These are phyloP conservation scores for Actinemys pallida DNA, from an alignment of 2,113 vertebrate genomes.

Conservation along the genomic window DNA sequence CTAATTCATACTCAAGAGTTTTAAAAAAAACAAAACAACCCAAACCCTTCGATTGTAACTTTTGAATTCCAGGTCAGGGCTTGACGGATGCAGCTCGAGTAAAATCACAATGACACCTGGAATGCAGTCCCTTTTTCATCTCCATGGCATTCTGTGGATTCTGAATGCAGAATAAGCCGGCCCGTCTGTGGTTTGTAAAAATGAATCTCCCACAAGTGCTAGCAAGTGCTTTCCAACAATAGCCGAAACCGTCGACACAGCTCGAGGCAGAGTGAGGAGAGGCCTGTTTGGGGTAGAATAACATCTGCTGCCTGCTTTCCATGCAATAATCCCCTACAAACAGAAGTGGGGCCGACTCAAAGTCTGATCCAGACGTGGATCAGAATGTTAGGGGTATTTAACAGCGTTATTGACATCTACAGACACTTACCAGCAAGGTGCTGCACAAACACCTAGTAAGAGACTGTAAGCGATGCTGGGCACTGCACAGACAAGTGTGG, in stretches of 20 bases:
- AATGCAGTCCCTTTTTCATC: slow-evolving; percentile 44
- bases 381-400: not conserved
- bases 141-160: slow-evolving; percentile 24
- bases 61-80: slow-evolving; percentile 57
- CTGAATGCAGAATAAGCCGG: slow-evolving; percentile 55
- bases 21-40: not conserved
- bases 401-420: fast-evolving
- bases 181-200: slow-evolving; percentile 60
- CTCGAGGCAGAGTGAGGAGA: slow-evolving; percentile 1
- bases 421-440: not conserved
- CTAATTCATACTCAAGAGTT: slow-evolving; percentile 2
- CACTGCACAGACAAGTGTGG: not conserved
- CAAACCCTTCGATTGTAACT: not conserved
- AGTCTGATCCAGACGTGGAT: not conserved
- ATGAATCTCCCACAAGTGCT: slow-evolving; percentile 58
- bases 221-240: slow-evolving; percentile 59
- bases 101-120: slow-evolving; percentile 34
- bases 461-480: not conserved
- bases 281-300: slow-evolving; percentile 44
- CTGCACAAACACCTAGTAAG: not conserved
- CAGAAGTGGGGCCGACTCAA: not conserved
- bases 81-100: slow-evolving; percentile 15
- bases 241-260: slow-evolving; percentile 44
- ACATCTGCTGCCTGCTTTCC: slow-evolving; percentile 45
- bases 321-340: slow-evolving; percentile 21